Base-by-base conservation (phyloP, 2,113 vertebrate genomes). In the Telmatochromis sp. region DNA sequence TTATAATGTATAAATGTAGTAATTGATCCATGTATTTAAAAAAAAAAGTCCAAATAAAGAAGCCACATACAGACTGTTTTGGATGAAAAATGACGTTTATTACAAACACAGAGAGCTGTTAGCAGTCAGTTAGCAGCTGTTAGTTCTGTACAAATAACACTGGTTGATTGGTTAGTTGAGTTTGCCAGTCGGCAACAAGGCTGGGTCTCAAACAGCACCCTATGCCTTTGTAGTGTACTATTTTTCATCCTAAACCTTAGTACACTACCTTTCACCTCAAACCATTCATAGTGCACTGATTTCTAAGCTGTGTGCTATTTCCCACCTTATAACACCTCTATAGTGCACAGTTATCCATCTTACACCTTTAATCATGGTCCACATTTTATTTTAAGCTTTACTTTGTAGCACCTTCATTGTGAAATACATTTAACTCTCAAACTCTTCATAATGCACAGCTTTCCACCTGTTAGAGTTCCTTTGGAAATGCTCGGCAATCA, bases 61-160 rank as follows among this genome's bases (percentile, higher is more conserved):
- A 21, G 14, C 8, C 35, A 12, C 4, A 6, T 15, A 26, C 17
- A 21, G 13, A 17, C 3, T 1, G 23, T 8, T 87, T 92, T 90
- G 91, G 94, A 96, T 96, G 95, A 94, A 96, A 95, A 95, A 95
- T 96, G 95, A 94, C 83, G 87, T 96, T 96, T 96, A 96, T 96
- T 95, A 96, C 94, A 96, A 96, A 96, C 94, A 91, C 93, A 94
- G 92, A 94, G 90, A 95, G 93, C 93, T 93, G 93, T 94, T 94
- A 93, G 94, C 91, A 89, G 92, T 93, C 93, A 93, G 87, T 93
- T 91, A 94, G 95, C 93, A 94, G 95, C 95, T 94, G 92, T 95
- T 92, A 90, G 93, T 93, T 93, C 93, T 94, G 91, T 95, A 95
- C 94, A 95, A 94, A 94, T 91, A 95, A 93, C 92, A 94, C 92